Conservation (phyloP, 2,888 invertebrate species). For the Plusia festucae region DNA sequence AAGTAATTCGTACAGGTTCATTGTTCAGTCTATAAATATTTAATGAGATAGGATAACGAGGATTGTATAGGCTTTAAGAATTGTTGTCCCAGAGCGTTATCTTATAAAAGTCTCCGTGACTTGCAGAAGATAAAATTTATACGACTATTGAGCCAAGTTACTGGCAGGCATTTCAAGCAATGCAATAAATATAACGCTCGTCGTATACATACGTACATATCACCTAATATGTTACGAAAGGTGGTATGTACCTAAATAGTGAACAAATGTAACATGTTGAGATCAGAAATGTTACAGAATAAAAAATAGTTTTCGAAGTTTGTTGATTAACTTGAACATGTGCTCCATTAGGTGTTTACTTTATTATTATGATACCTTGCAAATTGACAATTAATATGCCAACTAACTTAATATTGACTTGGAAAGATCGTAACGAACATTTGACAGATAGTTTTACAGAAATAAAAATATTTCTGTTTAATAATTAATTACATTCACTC, state of each 20-base stretch:
- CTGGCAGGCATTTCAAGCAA: slow-evolving; percentile 18
- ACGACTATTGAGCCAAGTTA: slow-evolving; percentile 20
- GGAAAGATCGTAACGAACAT: no score
- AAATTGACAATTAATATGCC: no score
- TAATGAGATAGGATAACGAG: slow-evolving; percentile 3
- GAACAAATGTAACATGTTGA: neutral
- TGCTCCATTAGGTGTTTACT: no score
- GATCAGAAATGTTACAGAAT: neutral
- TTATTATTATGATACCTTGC: no score
- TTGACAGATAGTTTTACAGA: no score
- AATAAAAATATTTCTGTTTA: no score
- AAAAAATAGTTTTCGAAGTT: neutral
- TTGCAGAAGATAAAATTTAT: slow-evolving; percentile 29
- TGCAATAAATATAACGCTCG: slow-evolving; percentile 21
- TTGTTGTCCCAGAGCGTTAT: slow-evolving; percentile 19
- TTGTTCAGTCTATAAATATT: slow-evolving; percentile 4
- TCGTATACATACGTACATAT: slow-evolving; percentile 23
- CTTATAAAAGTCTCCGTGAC: slow-evolving; percentile 25
- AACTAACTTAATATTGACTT: no score
- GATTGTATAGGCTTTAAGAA: slow-evolving; percentile 24
- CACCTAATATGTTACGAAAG: slow-evolving; percentile 40
- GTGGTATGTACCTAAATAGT: slow-evolving; percentile 8
- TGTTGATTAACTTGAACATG: neutral
- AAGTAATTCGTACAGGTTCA: neutral
- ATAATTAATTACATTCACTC: no score